Evolutionary conservation across 2,113 vertebrate species (phyloP), one percentile per base, ranked within the genome.

Genomic region (Cariama cristata): DNA sequence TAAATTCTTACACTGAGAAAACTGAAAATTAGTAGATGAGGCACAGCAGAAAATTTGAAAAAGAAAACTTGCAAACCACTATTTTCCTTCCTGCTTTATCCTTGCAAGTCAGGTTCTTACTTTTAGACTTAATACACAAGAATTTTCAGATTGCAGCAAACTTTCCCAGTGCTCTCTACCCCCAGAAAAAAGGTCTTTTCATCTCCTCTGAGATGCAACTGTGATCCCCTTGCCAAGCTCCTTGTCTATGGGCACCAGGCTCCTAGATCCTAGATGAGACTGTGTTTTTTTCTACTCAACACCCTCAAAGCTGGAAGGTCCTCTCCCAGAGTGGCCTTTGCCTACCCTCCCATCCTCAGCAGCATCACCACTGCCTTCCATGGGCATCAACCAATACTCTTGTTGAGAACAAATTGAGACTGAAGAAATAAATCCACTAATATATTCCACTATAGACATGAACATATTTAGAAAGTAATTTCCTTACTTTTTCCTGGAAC

Each of bases 401-500:
- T 47, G 6, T 10, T 66, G 12, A 53, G 21, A 71, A 62, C 5
- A 53, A 49, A 30, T 18, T 64, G 49, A 71, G 33, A 88, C 60
- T 64, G 85, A 81, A 58, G 14, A 74, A 86, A 71, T n/a, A 45
- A 90, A 88, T 33, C 23, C 26, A 12, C 27, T 62, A 49, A 35
- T 15, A 59, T 0, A 0, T 50, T 67, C 21, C 10, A 30, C 17
- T 69, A 21, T 40, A 60, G 49, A 56, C 6, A 52, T 2, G 3
- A 53, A 33, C 2, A 9, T 53, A 67, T 49, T 83, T 60, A 56
- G 21, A 62, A 89, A 91, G 66, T 8, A n/a, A 12, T 73, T 83
- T 93, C 19, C 26, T 47, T 84, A 49, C 26, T 69, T 56, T 73
- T 6, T 81, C 1, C 59, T 63, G 66, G 18, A 90, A 66, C 12